Conservation (phyloP, 1,140 invertebrate species). For the Argopecten irradians region DNA sequence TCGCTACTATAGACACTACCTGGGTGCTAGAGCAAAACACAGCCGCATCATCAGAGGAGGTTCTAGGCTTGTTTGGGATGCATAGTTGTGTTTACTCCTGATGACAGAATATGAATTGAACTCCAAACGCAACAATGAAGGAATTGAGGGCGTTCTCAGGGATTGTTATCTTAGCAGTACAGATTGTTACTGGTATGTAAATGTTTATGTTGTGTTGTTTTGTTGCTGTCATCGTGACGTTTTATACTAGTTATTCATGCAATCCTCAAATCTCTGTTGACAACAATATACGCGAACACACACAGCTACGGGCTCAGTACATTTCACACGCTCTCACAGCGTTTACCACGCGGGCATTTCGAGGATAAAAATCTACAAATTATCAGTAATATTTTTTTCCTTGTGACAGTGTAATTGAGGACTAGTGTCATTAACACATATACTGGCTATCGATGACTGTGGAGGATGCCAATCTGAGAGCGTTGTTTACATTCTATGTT, state of each 20-base stretch:
- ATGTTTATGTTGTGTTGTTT: neutral
- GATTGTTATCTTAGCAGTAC: neutral
- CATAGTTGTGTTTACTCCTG: neutral
- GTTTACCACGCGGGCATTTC: no score
- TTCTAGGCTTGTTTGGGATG: neutral
- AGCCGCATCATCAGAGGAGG: neutral
- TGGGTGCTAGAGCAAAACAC: neutral
- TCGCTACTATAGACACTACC: neutral
- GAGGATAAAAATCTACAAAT: no score
- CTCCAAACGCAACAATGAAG: neutral
- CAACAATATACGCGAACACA: neutral
- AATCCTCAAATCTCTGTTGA: neutral
- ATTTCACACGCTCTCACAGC: neutral
- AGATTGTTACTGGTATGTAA: neutral
- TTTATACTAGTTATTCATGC: neutral
- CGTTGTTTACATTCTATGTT: no score
- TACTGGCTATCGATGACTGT: no score
- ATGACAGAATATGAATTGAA: slow-evolving; percentile 18
- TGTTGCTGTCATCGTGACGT: neutral
- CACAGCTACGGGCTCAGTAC: neutral
- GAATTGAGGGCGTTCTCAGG: neutral
- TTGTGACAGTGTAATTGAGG: neutral
- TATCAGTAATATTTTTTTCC: no score
- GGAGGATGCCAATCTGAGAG: neutral
- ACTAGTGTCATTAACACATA: neutral